phyloP scores from a whole-genome alignment of 2,888 invertebrate genomes.

The Deilephila porcellus region DNA sequence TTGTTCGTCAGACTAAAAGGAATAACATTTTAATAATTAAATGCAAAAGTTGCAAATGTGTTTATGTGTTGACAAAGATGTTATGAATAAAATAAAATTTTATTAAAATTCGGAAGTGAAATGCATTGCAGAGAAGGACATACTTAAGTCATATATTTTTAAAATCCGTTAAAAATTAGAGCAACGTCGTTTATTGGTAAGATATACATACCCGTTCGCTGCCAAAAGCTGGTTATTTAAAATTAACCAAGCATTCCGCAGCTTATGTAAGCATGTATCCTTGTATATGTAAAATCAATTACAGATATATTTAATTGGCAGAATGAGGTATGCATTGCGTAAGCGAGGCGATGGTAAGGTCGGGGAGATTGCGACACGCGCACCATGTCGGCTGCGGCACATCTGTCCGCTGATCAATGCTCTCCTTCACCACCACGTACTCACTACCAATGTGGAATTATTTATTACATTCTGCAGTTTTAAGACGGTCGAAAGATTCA shows the following conservation, averaged over 20 bases:
- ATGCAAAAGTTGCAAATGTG: no score
- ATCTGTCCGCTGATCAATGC: slow-evolving; percentile 15
- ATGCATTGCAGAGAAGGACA: no score
- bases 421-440: neutral
- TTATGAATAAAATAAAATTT: neutral
- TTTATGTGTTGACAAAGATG: no score
- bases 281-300: slow-evolving; percentile 12
- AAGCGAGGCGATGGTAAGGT: slow-evolving; percentile 7
- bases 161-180: no score
- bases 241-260: neutral
- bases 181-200: neutral
- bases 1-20: neutral
- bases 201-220: neutral
- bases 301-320: slow-evolving; percentile 1
- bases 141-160: no score
- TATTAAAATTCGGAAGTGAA: neutral
- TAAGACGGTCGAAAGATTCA: neutral
- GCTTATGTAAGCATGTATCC: neutral
- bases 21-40: neutral
- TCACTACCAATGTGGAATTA: neutral
- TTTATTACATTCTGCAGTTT: neutral
- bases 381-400: neutral
- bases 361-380: neutral
- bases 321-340: slow-evolving; percentile 14
- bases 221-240: neutral